Base-by-base conservation (phyloP, 2,888 invertebrate genomes). In the Thyatira batis region DNA sequence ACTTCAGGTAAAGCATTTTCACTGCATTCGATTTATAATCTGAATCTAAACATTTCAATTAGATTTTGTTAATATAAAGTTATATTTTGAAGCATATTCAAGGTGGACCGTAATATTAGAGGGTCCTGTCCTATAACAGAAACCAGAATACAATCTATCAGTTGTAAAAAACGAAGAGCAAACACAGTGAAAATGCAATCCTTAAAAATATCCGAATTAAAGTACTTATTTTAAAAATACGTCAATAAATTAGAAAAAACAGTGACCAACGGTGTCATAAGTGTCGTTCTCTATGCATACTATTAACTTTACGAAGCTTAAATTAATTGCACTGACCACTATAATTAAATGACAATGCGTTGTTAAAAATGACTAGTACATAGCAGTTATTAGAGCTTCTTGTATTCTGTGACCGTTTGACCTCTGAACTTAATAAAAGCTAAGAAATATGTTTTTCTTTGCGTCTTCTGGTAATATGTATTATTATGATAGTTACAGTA, bases 311-410 rank as follows among this genome's bases (percentile, higher is more conserved):
- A 67, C 56, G 52, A 63, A 64, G 63, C 59, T 72, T 71, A 68
- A 65, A 73, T 65, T 72, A 75, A 69, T 72, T 71, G 72, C 65
- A 71, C 57, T 55, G 63, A 58, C 52, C 53, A 56, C 54, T 58
- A 55, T 33, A 51, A 57, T 63, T 54, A 65, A 62, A 67, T 61
- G 60, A 68, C 64, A 70, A 68, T 69, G 71, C 70, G 67, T 74
- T 71, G 71, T 80, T 81, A 80, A 81, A 82, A 85, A 85, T 85
- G 85, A 85, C 85, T 85, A 85, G 85, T 74, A 78, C 56, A 62
- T 64, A 76, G 71, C 55, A 61, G 52, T 58, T 65, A 66, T 62
- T 61, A 71, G 63, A 67, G 54, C 57, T 61, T 61, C 56, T 45
- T 53, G 53, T 39, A 39, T 28, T 48, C 21, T 27, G 27, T 48